phyloP scores from a whole-genome alignment of 2,797 vertebrate genomes.

The Apodemus agrarius region DNA sequence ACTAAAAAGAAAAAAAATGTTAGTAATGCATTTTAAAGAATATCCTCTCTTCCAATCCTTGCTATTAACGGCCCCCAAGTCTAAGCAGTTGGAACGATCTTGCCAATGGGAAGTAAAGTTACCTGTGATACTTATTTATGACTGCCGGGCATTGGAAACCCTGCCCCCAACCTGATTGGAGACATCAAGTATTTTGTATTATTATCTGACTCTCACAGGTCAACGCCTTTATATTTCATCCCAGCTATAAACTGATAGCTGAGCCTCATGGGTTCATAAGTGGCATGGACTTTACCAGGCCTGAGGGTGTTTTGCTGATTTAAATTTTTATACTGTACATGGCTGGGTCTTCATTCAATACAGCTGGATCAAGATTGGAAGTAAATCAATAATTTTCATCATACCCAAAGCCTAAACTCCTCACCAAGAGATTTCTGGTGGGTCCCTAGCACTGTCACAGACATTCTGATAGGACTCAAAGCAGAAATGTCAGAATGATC shows the following conservation, averaged over 20 bases:
- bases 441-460: neutral
- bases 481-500: neutral
- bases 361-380: slow-evolving; percentile 37
- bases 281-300: neutral
- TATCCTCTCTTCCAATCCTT: neutral
- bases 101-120: neutral
- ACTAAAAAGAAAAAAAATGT: slow-evolving; percentile 50
- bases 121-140: neutral
- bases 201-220: neutral
- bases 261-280: neutral
- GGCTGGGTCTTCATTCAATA: slow-evolving; percentile 42
- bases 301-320: slow-evolving; percentile 35
- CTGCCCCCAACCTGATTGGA: neutral
- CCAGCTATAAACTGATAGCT: neutral
- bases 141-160: slow-evolving; percentile 45
- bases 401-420: slow-evolving; percentile 35
- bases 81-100: slow-evolving; percentile 41
- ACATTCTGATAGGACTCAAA: slow-evolving; percentile 1
- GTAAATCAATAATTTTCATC: slow-evolving; percentile 67
- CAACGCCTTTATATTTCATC: slow-evolving; percentile 7
- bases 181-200: neutral
- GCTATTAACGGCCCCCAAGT: slow-evolving; percentile 74
- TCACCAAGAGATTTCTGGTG: slow-evolving; percentile 36
- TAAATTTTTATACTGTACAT: slow-evolving; percentile 33
- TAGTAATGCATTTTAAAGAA: slow-evolving; percentile 43